Evolutionary conservation across 2,888 invertebrate species (phyloP).

Genomic region (Cylloceria caligata): DNA sequence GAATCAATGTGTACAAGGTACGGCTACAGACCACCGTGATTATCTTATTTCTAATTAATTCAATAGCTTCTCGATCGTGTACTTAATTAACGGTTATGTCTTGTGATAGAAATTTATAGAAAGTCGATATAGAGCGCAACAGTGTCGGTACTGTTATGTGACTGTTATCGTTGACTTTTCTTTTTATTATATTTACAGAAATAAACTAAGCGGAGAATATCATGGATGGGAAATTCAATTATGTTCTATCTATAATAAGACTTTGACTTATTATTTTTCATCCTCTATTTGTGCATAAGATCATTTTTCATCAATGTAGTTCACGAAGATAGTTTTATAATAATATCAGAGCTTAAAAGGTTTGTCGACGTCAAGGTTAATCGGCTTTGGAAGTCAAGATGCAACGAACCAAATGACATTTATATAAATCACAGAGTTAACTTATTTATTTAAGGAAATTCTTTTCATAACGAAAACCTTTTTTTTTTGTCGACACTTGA

Average conservation of each 20-base stretch:
- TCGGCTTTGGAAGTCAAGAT: too few species aligned
- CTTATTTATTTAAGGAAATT: too few species aligned
- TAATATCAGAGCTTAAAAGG: not conserved
- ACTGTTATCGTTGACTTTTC: slow-evolving; percentile 19
- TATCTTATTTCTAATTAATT: slow-evolving; percentile 65
- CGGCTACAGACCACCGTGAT: slow-evolving; percentile 35
- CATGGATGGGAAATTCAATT: slow-evolving; percentile 22
- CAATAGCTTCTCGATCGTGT: slow-evolving; percentile 60
- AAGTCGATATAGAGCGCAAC: slow-evolving; percentile 52
- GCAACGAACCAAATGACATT: too few species aligned
- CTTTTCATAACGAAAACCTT: too few species aligned
- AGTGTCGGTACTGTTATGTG: slow-evolving; percentile 33
- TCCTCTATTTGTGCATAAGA: not conserved
- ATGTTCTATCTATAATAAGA: not conserved
- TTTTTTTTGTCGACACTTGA: too few species aligned
- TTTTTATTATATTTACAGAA: slow-evolving; percentile 14
- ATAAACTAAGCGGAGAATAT: slow-evolving; percentile 15
- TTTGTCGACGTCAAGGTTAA: not conserved
- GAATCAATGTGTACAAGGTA: slow-evolving; percentile 49
- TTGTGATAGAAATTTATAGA: slow-evolving; percentile 64
- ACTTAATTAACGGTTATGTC: slow-evolving; percentile 65
- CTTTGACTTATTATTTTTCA: not conserved
- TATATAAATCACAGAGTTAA: too few species aligned
- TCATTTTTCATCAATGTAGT: not conserved
- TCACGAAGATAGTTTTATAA: not conserved